Conservation (phyloP, 1,140 invertebrate species). For the Drosophila malerkotliana region DNA sequence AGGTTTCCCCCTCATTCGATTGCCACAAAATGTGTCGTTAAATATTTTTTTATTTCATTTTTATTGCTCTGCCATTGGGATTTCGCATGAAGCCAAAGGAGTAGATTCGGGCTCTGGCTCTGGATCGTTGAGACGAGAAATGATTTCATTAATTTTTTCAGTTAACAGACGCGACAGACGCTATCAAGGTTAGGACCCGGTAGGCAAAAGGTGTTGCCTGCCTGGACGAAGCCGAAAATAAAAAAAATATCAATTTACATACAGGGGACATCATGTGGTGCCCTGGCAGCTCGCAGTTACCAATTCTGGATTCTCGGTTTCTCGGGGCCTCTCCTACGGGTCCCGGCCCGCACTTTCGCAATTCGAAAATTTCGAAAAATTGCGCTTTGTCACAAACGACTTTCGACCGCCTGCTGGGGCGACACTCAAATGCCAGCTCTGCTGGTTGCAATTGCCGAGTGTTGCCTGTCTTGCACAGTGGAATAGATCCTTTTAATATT, state of each 20-base stretch:
- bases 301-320: constrained; percentile 14
- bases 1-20: constrained; percentile 44
- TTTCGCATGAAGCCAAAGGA: constrained; percentile 26
- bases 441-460: constrained; percentile 38
- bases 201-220: constrained; percentile 54
- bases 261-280: constrained; percentile 69
- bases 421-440: constrained; percentile 68
- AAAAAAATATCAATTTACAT: constrained; percentile 79
- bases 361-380: constrained; percentile 75
- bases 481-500: neutral
- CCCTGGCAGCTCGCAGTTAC: neutral
- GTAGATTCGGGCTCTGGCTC: neutral
- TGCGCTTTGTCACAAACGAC: constrained; percentile 70
- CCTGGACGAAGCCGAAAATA: constrained; percentile 5
- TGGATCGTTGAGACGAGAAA: constrained; percentile 43
- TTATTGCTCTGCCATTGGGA: constrained; percentile 53
- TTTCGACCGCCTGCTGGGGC: constrained; percentile 64
- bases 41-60: constrained; percentile 70
- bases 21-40: constrained; percentile 58
- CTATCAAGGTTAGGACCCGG: constrained; percentile 65
- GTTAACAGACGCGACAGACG: constrained; percentile 55
- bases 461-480: constrained; percentile 35
- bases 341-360: constrained; percentile 69
- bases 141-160: constrained; percentile 76
- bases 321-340: constrained; percentile 19